Base-by-base conservation (phyloP, 2,797 vertebrate genomes). In the Limosa lapponica region DNA sequence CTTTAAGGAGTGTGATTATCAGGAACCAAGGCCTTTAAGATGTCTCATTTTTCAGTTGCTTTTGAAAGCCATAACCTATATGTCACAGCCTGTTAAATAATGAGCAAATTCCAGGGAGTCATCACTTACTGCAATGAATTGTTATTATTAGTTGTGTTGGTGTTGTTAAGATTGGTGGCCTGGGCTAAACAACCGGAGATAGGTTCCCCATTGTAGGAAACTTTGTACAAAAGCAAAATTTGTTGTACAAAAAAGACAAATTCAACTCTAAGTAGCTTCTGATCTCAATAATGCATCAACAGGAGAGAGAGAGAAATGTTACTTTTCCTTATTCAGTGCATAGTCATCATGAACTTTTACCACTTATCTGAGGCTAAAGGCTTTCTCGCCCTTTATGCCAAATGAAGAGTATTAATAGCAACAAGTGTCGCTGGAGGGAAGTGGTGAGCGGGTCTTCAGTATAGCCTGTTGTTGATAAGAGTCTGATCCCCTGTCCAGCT, bases 341-440 rank as follows among this genome's bases (percentile, higher is more conserved):
- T 2, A 70, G 72, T 41, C 43, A 66, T 44, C 43, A 43, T 82
- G 51, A 93, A 64, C 61, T 87, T 92, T 75, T n/a, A 64, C 81
- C 46, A 61, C 54, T 87, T 89, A 80, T 54, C 52, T 71, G 27
- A 18, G 8, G 20, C 54, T 73, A 57, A 87, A 65, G 25, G 27
- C 51, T 91, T 61, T 59, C 54, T 80, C 5, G 2, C 44, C 66
- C 51, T 70, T 88, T 82, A 39, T 55, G 48, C 36, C 66, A 92
- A 43, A 84, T 58, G 44, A 79, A 71, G 36, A 18, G 28, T 92
- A 95, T 96, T 96, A 96, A 92, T 95, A 97, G 95, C 86, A 94
- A 73, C 84, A 91, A 92, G 88, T 82, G 87, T 95, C 90, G 81
- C 66, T 49, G 82, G 83, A 95, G 32, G 9, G 54, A 89, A 93